Conservation (phyloP, 2,113 vertebrate genomes). For the Misgurnus mizolepis region DNA sequence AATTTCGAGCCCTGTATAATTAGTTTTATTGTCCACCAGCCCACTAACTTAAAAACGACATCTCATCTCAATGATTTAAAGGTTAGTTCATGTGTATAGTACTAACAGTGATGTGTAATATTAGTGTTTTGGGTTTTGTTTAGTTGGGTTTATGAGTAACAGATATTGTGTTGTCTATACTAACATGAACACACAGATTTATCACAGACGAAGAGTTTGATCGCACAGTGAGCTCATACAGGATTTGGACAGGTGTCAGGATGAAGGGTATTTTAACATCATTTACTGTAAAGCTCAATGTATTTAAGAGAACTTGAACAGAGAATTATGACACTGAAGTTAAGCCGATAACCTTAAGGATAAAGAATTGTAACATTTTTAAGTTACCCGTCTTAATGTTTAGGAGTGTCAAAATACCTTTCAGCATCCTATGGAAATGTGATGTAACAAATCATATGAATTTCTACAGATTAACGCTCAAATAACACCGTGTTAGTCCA, state of each 20-base stretch:
- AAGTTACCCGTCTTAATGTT: too few species aligned
- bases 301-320: background rate
- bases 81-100: too few species aligned
- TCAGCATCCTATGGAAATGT: background rate
- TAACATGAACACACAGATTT: slow-evolving; percentile 6
- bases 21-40: too few species aligned
- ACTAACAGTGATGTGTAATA: too few species aligned
- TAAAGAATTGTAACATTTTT: too few species aligned
- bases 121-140: background rate
- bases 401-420: background rate
- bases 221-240: slow-evolving; percentile 10
- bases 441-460: background rate
- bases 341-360: background rate
- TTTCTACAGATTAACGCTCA: background rate
- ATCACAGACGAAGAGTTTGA: background rate
- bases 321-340: background rate
- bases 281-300: background rate
- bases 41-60: too few species aligned
- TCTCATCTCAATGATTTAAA: too few species aligned
- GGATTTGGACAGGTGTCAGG: slow-evolving; percentile 8
- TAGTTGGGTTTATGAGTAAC: background rate
- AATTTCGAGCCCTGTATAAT: too few species aligned
- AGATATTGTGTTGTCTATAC: background rate
- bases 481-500: background rate
- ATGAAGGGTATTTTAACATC: slow-evolving; percentile 4